These are phyloP conservation scores for Siphamia tubifer DNA, from an alignment of 2,113 vertebrate species.

Conservation along the genomic window DNA sequence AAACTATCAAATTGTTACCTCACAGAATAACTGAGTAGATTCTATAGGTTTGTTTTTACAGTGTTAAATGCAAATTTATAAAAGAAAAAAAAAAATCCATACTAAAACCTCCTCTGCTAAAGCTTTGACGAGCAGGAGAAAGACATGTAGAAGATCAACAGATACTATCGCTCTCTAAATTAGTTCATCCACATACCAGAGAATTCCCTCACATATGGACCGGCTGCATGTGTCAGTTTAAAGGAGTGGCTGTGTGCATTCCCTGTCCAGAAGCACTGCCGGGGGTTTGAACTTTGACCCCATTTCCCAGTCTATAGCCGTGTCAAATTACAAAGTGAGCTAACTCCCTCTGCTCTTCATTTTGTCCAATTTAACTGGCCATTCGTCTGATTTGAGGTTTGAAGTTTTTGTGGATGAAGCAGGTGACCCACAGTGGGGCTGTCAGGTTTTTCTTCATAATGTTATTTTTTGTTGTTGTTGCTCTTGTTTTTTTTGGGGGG, in stretches of 20 bases:
- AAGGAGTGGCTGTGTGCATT: neutral
- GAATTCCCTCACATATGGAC: neutral
- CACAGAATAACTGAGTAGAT: too few species aligned
- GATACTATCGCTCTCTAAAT: neutral
- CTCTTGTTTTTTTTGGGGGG: too few species aligned
- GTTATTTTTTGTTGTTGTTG: too few species aligned
- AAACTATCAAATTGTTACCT: too few species aligned
- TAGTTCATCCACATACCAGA: neutral
- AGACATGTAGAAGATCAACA: neutral
- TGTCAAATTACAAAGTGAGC: constrained; percentile 34
- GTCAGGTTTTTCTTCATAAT: constrained; percentile 12
- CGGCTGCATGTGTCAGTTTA: neutral
- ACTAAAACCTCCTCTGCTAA: neutral
- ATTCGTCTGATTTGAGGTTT: constrained; percentile 45
- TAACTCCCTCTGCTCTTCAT: constrained; percentile 43
- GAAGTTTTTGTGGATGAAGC: constrained; percentile 9
- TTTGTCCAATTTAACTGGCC: constrained; percentile 50
- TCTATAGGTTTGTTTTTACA: too few species aligned
- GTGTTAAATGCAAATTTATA: too few species aligned
- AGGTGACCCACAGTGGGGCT: constrained; percentile 16
- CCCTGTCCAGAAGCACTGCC: neutral
- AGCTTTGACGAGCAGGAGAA: constrained; percentile 1
- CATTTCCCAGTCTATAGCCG: constrained; percentile 19
- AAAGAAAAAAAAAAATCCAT: neutral
- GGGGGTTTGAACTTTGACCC: constrained; percentile 46